These are phyloP conservation scores for Sebastolobus alascanus DNA, from an alignment of 2,797 vertebrate species.

Conservation along the genomic window DNA sequence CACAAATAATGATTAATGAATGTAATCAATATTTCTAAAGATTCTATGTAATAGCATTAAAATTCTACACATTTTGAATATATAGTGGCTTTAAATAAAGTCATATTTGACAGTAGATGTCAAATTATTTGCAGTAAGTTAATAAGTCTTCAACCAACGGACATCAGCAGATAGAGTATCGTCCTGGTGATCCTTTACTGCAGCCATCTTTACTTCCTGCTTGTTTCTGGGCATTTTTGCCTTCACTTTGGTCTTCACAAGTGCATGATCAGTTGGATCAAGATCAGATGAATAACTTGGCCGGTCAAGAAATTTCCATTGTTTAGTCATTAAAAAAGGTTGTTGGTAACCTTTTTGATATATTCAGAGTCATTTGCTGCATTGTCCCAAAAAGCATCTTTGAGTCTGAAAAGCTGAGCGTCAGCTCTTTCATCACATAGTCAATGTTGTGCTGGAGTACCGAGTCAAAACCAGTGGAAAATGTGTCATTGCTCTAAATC, in stretches of 20 bases:
- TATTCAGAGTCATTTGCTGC: constrained; percentile 14
- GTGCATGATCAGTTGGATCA: not conserved
- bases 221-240: not conserved
- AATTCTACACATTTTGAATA: not conserved
- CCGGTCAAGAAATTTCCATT: not conserved
- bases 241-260: not conserved
- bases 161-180: not conserved
- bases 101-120: not conserved
- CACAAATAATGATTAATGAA: not conserved
- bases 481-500: not conserved
- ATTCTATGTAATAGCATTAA: not conserved
- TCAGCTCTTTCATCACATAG: constrained; percentile 23
- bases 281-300: not conserved
- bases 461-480: not conserved
- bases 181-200: not conserved
- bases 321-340: not conserved
- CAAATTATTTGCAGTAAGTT: not conserved
- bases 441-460: not conserved
- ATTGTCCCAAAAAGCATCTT: constrained; percentile 17
- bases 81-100: not conserved
- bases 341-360: not conserved
- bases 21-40: not conserved
- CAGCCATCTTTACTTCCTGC: not conserved
- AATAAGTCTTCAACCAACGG: not conserved
- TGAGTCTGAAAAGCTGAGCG: not conserved